These are phyloP conservation scores for Drosophila barbarae DNA, from an alignment of 2,888 invertebrate species.

Conservation along the genomic window DNA sequence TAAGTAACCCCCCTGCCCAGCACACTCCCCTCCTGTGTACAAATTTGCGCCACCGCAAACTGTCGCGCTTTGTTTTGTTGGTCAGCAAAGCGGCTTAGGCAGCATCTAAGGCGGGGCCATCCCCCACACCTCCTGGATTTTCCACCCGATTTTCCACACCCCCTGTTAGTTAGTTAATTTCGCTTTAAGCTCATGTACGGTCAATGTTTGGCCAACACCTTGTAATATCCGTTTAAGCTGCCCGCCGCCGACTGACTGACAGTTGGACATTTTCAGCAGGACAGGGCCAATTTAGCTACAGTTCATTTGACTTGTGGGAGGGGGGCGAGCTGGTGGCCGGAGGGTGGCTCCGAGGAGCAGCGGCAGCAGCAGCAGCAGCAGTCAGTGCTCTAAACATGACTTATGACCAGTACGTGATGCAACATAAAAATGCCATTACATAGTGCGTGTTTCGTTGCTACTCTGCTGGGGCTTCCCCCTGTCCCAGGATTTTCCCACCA, in stretches of 20 bases:
- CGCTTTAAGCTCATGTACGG: constrained; percentile 76
- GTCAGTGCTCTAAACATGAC: constrained; percentile 78
- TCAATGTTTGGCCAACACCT: constrained; percentile 78
- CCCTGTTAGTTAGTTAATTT: constrained; percentile 61
- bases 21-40: neutral
- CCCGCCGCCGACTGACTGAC: constrained; percentile 59
- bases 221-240: constrained; percentile 75
- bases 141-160: neutral
- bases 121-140: neutral
- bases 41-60: constrained; percentile 2
- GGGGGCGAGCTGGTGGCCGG: neutral
- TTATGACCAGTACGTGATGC: constrained; percentile 79
- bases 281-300: constrained; percentile 65
- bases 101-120: constrained; percentile 11
- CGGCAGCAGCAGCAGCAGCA: constrained; percentile 43
- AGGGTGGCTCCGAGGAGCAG: constrained; percentile 1
- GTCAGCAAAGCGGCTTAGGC: constrained; percentile 30
- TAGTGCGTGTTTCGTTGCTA: constrained; percentile 59
- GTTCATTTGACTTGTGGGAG: constrained; percentile 67
- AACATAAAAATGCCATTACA: constrained; percentile 78
- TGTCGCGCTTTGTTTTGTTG: constrained; percentile 29
- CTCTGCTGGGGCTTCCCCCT: constrained; percentile 26
- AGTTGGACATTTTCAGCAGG: constrained; percentile 50
- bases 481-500: neutral
- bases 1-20: neutral